Base-by-base conservation (phyloP, 2,797 vertebrate species). In the Rhabdophis nuchalis region DNA sequence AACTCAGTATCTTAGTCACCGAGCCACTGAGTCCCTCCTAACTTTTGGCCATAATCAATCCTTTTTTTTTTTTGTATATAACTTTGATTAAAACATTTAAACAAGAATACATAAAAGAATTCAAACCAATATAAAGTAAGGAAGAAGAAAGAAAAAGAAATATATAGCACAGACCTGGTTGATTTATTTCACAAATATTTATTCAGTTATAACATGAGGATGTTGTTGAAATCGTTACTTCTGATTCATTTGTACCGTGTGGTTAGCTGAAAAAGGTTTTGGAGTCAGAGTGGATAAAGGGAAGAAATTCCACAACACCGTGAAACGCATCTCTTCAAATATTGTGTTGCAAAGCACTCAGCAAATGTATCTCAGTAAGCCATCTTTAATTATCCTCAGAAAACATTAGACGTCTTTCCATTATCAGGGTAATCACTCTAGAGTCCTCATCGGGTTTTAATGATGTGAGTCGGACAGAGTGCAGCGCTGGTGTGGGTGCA, bases 351-450 rank as follows among this genome's bases (percentile, higher is more conserved):
- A 86, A 54, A 88, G 92, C 93, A 92, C 96, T 96, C 95, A 91
- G 93, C 86, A 91, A 94, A 86, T 86, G 6, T 88, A 90, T 94
- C 92, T 60, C 94, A 96, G 94, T 93, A 95, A 97, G 97, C 94
- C 92, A 96, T 95, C 95, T 96, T 92, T 12, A 89, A 92, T 68
- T 53, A 50, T 77, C 96, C 95, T 96, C 96, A 95, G 95, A 95
- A 96, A 90, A 90, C 93, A 93, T 25, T 95, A 96, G 93, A 95
- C 90, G 88, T 94, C 94, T 96, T 93, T 87, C 57, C 77, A 90
- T 93, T 93, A 94, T 90, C 94, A 92, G 93, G 86, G 87, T 89
- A 94, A 96, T 94, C 92, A 1, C 93, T 94, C 57, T 0, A 86
- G 85, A 88, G 95, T 90, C 94, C 96, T 94, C 94, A 0, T 4